Evolutionary conservation across 2,113 vertebrate species (phyloP).

Genomic region (Donacobius atricapilla): DNA sequence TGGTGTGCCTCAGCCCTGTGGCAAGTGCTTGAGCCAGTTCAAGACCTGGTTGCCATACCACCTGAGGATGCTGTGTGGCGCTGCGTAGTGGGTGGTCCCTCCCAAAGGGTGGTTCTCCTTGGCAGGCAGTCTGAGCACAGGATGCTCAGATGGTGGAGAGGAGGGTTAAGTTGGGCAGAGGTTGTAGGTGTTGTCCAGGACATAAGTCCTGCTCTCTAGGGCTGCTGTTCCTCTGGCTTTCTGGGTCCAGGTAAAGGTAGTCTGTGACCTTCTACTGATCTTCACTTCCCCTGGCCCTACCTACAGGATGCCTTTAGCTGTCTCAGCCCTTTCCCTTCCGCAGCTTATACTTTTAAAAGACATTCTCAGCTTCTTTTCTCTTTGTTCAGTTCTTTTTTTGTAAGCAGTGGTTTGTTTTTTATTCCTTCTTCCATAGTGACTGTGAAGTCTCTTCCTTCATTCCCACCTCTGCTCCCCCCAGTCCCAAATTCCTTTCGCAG

Average conservation of each 20-base stretch:
- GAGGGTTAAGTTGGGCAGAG: background rate
- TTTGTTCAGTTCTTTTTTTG: background rate
- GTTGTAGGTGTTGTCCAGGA: background rate
- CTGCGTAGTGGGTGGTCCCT: background rate
- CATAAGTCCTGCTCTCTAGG: background rate
- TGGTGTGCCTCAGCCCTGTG: rapidly evolving
- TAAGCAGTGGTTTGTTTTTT: background rate
- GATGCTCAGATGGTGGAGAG: rapidly evolving
- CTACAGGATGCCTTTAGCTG: background rate
- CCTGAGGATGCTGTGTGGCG: background rate
- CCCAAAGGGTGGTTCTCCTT: rapidly evolving
- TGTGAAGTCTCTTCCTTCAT: background rate
- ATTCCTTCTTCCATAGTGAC: background rate
- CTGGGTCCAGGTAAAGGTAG: background rate
- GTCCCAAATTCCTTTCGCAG: background rate
- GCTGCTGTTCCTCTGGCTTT: background rate
- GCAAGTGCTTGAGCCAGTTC: rapidly evolving
- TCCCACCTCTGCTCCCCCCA: background rate
- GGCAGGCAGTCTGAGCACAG: background rate
- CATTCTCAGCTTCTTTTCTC: background rate
- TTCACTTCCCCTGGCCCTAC: background rate
- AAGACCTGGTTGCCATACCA: background rate
- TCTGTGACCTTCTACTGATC: background rate
- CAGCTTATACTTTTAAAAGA: background rate
- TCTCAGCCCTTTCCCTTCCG: background rate